These are phyloP conservation scores for Hemiscyllium ocellatum DNA, from an alignment of 2,113 vertebrate genomes.

Conservation along the genomic window DNA sequence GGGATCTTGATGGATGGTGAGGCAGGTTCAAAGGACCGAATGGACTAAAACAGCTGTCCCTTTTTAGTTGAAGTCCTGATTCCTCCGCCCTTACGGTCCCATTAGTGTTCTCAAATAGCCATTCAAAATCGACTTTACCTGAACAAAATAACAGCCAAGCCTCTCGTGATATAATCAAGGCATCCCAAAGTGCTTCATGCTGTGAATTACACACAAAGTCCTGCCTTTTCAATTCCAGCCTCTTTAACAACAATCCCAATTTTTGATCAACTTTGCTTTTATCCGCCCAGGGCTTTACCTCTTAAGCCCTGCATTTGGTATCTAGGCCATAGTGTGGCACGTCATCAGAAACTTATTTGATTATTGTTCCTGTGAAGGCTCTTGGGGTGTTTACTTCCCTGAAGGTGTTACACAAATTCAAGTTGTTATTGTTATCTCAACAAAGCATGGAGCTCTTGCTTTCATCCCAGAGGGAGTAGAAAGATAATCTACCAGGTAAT, in stretches of 20 bases:
- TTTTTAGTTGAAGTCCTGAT: too few species aligned
- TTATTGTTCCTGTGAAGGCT: neutral
- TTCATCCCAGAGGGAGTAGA: neutral
- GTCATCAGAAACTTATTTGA: neutral
- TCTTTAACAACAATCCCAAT: neutral
- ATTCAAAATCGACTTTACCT: neutral
- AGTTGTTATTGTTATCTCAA: neutral
- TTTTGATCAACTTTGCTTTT: too few species aligned
- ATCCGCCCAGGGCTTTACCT: too few species aligned
- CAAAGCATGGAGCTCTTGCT: neutral
- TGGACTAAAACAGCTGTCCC: too few species aligned
- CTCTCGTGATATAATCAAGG: neutral
- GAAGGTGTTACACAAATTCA: neutral
- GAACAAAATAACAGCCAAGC: neutral
- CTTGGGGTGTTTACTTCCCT: neutral
- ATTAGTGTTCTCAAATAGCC: neutral
- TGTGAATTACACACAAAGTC: neutral
- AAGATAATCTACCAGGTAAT: neutral
- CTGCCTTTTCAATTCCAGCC: neutral
- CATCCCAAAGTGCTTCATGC: neutral
- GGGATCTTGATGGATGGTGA: too few species aligned
- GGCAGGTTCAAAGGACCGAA: too few species aligned
- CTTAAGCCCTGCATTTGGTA: too few species aligned
- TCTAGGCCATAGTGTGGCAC: neutral
- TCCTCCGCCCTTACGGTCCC: too few species aligned